A percentile compares a stretch with the other conserved stretches of the same genome.
Evolutionary conservation across 1,140 invertebrate genomes (phyloP).

Genomic region (Polypedilum pembai): DNA sequence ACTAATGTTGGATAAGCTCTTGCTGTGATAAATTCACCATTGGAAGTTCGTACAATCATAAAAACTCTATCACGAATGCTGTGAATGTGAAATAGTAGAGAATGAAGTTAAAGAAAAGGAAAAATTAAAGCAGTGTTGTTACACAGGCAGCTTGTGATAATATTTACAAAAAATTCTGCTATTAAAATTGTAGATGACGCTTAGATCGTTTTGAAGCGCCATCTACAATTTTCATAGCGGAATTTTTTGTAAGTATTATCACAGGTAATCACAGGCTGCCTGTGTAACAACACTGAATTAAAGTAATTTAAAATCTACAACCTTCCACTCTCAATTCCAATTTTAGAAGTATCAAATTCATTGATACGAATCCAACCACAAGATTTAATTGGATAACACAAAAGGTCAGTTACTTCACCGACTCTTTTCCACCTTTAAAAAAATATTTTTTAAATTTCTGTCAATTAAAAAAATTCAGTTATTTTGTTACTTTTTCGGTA

Average conservation of each 20-base stretch:
- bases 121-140: no score
- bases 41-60: conserved; percentile 43
- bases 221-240: no score
- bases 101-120: no score
- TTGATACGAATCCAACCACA: conserved; percentile 39
- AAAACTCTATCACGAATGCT: conserved; percentile 43
- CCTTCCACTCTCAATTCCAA: conserved; percentile 42
- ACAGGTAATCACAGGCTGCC: no score
- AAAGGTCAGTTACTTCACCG: conserved; percentile 44
- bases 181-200: no score
- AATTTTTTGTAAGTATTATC: no score
- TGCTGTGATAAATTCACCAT: conserved; percentile 44
- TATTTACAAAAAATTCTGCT: no score
- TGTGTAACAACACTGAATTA: no score
- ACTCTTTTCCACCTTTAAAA: conserved; percentile 42
- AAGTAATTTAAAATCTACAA: no score
- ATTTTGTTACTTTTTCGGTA: conserved; percentile 35
- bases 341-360: conserved; percentile 40
- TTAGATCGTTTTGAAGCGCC: no score
- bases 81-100: no score
- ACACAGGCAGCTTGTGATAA: no score
- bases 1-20: conserved; percentile 44
- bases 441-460: neutral
- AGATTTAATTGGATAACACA: conserved; percentile 45
- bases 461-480: neutral